A percentile compares a stretch with the other conserved stretches of the same genome.
phyloP scores from a whole-genome alignment of 92 coral and sea anemone genomes.

The Anthopleura xanthogrammica region DNA sequence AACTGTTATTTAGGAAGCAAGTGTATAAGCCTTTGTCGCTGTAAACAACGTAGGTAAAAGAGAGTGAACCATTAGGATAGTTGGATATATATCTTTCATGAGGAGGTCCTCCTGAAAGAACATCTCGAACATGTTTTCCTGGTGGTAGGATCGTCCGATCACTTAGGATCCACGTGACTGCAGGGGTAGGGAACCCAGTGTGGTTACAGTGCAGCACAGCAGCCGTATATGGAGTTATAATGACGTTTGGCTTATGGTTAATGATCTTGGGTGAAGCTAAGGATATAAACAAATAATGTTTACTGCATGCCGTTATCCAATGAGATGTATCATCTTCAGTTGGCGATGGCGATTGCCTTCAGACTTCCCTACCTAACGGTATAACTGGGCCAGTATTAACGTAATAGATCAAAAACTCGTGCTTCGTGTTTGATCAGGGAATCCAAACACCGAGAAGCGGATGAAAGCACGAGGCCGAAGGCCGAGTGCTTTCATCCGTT shows the following conservation, averaged over 20 bases:
- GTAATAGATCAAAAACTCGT: too few species aligned
- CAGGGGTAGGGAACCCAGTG: slow-evolving; percentile 31
- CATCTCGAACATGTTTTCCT: not conserved
- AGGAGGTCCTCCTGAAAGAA: accelerated
- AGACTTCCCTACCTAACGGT: too few species aligned
- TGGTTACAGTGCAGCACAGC: slow-evolving; percentile 32
- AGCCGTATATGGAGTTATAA: not conserved
- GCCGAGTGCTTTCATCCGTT: too few species aligned
- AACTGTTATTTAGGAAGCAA: slow-evolving; percentile 6
- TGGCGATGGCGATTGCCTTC: too few species aligned
- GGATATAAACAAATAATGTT: not conserved
- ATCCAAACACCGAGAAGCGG: too few species aligned
- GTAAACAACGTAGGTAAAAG: slow-evolving; percentile 10
- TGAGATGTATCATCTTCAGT: too few species aligned
- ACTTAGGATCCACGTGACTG: slow-evolving; percentile 40
- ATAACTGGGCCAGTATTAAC: too few species aligned
- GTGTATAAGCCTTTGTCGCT: slow-evolving; percentile 12
- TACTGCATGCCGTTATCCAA: too few species aligned
- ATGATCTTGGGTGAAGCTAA: slow-evolving; percentile 15
- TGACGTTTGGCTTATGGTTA: not conserved
- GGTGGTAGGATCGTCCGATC: not conserved
- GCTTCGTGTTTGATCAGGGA: too few species aligned
- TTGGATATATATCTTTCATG: not conserved
- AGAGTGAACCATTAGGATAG: slow-evolving; percentile 27
- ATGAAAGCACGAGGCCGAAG: too few species aligned